Evolutionary conservation across 2,113 vertebrate genomes (phyloP).

Genomic region (Neofelis nebulosa): DNA sequence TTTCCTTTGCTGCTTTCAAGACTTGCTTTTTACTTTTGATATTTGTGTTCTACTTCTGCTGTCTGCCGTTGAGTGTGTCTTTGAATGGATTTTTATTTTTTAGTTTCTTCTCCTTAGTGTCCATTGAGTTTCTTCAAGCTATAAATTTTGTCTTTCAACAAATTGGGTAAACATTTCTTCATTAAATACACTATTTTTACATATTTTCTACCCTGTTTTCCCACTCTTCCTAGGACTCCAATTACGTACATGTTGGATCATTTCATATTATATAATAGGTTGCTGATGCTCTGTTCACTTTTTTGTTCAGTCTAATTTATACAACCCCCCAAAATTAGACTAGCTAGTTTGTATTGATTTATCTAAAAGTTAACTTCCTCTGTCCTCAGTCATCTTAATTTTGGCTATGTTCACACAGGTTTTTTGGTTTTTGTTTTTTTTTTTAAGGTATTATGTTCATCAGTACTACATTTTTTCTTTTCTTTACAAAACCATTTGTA

Average conservation of each 20-base stretch:
- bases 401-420: background rate
- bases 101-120: background rate
- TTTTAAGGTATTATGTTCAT: background rate
- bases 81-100: background rate
- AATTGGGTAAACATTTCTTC: background rate
- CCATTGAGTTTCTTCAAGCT: background rate
- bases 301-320: background rate
- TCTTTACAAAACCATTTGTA: background rate
- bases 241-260: background rate
- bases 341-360: background rate
- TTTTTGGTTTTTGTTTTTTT: background rate
- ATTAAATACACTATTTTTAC: background rate
- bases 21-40: constrained; percentile 31
- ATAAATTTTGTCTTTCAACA: background rate
- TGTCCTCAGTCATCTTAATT: background rate
- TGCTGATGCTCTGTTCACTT: background rate
- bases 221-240: background rate
- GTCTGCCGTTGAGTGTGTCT: background rate
- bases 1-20: constrained; percentile 5
- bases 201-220: background rate
- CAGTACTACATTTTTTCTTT: background rate
- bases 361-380: background rate
- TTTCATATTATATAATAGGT: background rate
- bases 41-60: background rate
- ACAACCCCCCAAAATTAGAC: no score